A percentile compares a stretch with the other conserved stretches of the same genome.
phyloP scores from a whole-genome alignment of 2,113 vertebrate genomes.

The Gambusia affinis region DNA sequence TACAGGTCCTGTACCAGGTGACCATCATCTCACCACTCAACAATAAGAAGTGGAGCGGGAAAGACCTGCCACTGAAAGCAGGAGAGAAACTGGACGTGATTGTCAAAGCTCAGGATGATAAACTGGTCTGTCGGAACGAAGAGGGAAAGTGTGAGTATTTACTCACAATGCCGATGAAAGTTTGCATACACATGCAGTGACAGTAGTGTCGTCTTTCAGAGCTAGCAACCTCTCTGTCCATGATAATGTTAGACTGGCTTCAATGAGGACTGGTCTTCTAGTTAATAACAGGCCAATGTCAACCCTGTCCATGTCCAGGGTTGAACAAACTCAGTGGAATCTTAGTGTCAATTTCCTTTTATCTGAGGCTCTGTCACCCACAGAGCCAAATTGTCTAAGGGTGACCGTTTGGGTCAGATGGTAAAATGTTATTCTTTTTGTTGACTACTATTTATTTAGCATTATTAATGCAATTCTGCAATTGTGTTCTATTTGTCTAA shows the following conservation, averaged over 20 bases:
- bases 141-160: slow-evolving; percentile 91
- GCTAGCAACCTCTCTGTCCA: neutral
- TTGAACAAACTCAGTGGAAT: too few relatives aligned
- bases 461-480: neutral
- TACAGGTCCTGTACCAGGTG: slow-evolving; percentile 85
- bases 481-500: neutral
- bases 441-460: neutral
- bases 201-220: neutral
- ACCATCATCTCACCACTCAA: slow-evolving; percentile 71
- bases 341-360: too few relatives aligned
- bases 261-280: too few relatives aligned
- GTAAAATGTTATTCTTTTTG: neutral
- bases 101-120: slow-evolving; percentile 82
- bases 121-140: slow-evolving; percentile 90
- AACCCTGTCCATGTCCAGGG: too few relatives aligned
- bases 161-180: neutral
- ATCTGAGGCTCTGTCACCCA: too few relatives aligned
- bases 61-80: slow-evolving; percentile 86
- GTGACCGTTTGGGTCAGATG: neutral
- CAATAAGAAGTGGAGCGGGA: slow-evolving; percentile 83
- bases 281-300: too few relatives aligned
- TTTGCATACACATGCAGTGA: neutral
- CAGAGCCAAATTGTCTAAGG: neutral
- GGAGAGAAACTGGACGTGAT: slow-evolving; percentile 89
- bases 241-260: neutral